Evolutionary conservation across 2,113 vertebrate genomes (phyloP).

Genomic region (Marmota flaviventris): DNA sequence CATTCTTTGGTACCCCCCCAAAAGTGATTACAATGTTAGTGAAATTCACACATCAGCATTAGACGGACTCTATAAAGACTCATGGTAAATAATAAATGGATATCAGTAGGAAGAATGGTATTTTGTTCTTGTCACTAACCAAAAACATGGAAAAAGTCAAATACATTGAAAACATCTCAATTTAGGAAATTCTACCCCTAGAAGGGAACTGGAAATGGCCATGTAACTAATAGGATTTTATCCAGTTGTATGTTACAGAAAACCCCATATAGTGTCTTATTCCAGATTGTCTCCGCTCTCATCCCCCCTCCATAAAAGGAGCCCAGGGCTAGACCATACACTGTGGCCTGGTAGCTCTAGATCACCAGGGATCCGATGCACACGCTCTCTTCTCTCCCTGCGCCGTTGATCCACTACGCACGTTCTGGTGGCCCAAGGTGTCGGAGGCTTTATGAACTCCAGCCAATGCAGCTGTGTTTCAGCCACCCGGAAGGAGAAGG

Average conservation of each 20-base stretch:
- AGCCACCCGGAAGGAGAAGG: background rate
- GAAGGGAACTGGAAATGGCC: background rate
- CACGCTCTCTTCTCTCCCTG: too few relatives aligned
- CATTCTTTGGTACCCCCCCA: too few relatives aligned
- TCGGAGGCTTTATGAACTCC: background rate
- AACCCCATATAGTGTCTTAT: background rate
- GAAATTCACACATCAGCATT: background rate
- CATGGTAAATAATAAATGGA: background rate
- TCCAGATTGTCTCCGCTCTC: background rate
- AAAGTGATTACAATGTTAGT: background rate
- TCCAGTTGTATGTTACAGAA: background rate
- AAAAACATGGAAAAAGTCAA: background rate
- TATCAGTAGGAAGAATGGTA: background rate
- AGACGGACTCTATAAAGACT: background rate
- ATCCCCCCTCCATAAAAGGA: background rate
- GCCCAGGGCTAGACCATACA: fast-evolving
- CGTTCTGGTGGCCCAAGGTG: background rate
- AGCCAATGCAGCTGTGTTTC: background rate
- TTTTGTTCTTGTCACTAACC: background rate
- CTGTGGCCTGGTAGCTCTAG: fast-evolving
- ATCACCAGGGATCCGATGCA: too few relatives aligned
- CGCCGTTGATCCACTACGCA: background rate
- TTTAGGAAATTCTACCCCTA: background rate
- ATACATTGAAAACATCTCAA: background rate
- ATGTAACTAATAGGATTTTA: background rate